A percentile compares a stretch with the other conserved stretches of the same genome.
phyloP scores from a whole-genome alignment of 2,113 vertebrate species.

The Cercopithecus mona region DNA sequence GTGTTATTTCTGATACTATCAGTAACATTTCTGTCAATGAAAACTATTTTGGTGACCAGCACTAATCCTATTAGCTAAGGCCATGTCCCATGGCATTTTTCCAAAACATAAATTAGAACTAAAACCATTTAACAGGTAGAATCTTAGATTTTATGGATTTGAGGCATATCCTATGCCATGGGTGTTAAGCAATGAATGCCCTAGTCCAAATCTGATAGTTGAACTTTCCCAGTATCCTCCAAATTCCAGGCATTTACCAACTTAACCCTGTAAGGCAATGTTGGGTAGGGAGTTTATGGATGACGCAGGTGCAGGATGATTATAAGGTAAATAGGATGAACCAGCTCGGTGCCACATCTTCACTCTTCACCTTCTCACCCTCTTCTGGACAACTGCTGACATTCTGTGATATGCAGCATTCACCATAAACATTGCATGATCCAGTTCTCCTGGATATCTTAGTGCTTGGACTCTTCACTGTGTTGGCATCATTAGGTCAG shows the following conservation, averaged over 20 bases:
- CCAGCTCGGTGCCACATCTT: background rate
- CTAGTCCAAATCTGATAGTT: background rate
- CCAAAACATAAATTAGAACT: background rate
- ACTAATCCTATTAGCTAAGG: background rate
- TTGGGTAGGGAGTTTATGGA: background rate
- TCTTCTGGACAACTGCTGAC: background rate
- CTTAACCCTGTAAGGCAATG: background rate
- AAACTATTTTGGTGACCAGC: background rate
- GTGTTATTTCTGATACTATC: background rate
- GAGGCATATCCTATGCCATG: background rate
- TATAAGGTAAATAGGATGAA: background rate
- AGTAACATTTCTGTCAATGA: background rate
- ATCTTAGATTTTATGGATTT: background rate
- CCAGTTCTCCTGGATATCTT: background rate
- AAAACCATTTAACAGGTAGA: background rate
- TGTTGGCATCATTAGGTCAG: background rate
- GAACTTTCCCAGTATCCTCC: background rate
- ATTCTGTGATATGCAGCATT: background rate
- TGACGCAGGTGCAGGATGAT: background rate
- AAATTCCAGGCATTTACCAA: background rate
- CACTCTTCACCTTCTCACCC: background rate
- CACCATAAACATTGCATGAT: background rate
- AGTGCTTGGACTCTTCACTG: background rate
- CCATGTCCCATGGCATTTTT: background rate
- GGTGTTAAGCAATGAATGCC: background rate